Percentiles rank a stretch among this genome's conserved stretches.
phyloP scores from a whole-genome alignment of 2,888 invertebrate genomes.

The Diogma glabrata region DNA sequence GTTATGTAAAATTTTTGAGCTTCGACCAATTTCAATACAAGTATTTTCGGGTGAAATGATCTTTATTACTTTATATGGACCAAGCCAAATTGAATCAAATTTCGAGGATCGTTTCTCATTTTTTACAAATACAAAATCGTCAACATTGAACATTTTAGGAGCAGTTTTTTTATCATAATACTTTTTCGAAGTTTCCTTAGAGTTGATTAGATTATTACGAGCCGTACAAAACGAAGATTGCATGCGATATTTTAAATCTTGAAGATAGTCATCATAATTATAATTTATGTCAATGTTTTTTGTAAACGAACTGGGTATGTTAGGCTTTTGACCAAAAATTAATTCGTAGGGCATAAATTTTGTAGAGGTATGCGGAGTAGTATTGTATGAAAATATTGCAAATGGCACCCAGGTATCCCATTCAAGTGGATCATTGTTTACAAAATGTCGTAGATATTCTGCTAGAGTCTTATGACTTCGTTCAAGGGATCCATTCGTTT shows the following conservation, averaged over 20 bases:
- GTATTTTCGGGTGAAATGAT: too few species aligned
- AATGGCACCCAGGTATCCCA: constrained; percentile 25
- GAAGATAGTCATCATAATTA: constrained; percentile 21
- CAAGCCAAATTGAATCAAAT: too few species aligned
- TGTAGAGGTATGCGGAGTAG: constrained; percentile 25
- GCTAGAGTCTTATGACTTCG: constrained; percentile 24
- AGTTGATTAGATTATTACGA: constrained; percentile 19
- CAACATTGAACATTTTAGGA: too few species aligned
- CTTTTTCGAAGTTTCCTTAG: constrained; percentile 24
- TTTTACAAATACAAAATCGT: too few species aligned
- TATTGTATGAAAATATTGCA: constrained; percentile 27
- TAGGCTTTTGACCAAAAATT: constrained; percentile 27
- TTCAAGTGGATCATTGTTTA: constrained; percentile 19
- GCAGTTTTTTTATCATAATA: constrained; percentile 18
- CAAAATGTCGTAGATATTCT: constrained; percentile 25
- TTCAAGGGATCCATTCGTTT: constrained; percentile 26
- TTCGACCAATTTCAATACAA: too few species aligned
- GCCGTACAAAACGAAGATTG: constrained; percentile 21
- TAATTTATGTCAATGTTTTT: constrained; percentile 15
- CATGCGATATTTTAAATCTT: constrained; percentile 22
- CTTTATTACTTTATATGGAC: too few species aligned
- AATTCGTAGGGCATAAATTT: constrained; percentile 28
- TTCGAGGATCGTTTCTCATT: too few species aligned
- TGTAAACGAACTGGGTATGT: constrained; percentile 22
- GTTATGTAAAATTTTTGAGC: too few species aligned